Evolutionary conservation across 92 coral and sea anemone species (phyloP).

Genomic region (Porites lobata): DNA sequence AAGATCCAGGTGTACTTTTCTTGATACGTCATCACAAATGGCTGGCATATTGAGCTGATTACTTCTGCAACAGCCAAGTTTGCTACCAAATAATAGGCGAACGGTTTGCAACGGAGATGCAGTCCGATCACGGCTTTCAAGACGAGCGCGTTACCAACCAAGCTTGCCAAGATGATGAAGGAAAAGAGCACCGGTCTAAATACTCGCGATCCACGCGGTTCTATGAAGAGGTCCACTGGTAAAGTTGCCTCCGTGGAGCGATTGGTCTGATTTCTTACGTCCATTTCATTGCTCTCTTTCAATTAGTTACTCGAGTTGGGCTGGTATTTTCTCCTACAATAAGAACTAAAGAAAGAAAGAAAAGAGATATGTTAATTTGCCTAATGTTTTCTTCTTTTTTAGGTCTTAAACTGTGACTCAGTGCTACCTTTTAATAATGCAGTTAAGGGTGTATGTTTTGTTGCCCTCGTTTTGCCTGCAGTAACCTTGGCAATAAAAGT

Average conservation of each 20-base stretch:
- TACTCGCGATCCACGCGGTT: conserved; percentile 23
- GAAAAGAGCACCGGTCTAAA: conserved; percentile 35
- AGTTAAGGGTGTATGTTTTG: too few species aligned
- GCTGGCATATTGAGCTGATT: conserved; percentile 70
- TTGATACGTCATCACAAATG: conserved; percentile 62
- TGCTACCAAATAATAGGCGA: conserved; percentile 74
- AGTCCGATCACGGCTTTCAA: conserved; percentile 54
- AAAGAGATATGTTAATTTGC: background rate
- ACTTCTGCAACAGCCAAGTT: conserved; percentile 86
- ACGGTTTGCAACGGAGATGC: conserved; percentile 52
- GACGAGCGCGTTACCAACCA: conserved; percentile 69
- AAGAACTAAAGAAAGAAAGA: background rate
- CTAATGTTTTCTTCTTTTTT: too few species aligned
- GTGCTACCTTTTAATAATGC: too few species aligned
- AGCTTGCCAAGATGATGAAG: conserved; percentile 46
- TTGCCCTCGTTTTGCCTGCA: too few species aligned
- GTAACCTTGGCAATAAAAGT: too few species aligned
- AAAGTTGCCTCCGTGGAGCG: background rate
- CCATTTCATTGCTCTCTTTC: background rate
- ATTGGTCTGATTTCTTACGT: conserved; percentile 12
- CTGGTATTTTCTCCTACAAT: background rate
- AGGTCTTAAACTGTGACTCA: too few species aligned
- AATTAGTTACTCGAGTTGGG: background rate
- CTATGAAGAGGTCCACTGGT: background rate
- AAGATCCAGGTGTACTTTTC: conserved; percentile 72